Base-by-base conservation (phyloP, 2,113 vertebrate species). In the Corythornis madagascariensis region DNA sequence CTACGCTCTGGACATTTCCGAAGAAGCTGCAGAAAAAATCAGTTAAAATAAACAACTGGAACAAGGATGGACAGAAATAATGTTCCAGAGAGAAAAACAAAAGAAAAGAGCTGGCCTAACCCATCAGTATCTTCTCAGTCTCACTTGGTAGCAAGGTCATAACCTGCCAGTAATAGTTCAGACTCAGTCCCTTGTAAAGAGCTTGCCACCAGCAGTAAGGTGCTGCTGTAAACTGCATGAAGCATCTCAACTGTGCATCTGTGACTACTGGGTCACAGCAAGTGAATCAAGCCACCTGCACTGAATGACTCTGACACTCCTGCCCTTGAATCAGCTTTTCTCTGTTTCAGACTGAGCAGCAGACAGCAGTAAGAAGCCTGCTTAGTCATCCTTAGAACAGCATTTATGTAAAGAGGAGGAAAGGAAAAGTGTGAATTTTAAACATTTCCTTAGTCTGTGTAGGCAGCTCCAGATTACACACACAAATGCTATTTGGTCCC, bases 1-100 rank as follows among this genome's bases (percentile, higher is more conserved):
- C 99, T 97, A 76, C 98, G 98, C 73, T 99, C 97, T 1, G 99
- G 98, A 84, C 98, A 98, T 93, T 98, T 99, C 94, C 97, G 98
- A 93, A 99, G 97, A 90, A 99, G 97, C 99, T 99, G 95, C 45
- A 85, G 61, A 33, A 79, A 84, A 56, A n/a, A 82, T 0, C 47
- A 80, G 60, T 77, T 79, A 64, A 92, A 79, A 88, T 60, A 83
- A 89, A 89, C 35, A 82, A 9, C 2, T 1, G 25, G n/a, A 89
- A 85, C 28, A 67, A 79, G 24, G 24, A 76, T 8, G n/a, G 24
- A 74, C 24, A 92, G 64, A 87, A 93, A 71, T 53, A 57, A 82
- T 11, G 4, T 53, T 89, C 71, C 45, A 63, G 47, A n/a, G 13
- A 31, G 61, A 80, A 79, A 45, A 86, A 16, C 16, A 66, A 29